Evolutionary conservation across 2,797 vertebrate species (phyloP).

Genomic region (Carcharodon carcharias): DNA sequence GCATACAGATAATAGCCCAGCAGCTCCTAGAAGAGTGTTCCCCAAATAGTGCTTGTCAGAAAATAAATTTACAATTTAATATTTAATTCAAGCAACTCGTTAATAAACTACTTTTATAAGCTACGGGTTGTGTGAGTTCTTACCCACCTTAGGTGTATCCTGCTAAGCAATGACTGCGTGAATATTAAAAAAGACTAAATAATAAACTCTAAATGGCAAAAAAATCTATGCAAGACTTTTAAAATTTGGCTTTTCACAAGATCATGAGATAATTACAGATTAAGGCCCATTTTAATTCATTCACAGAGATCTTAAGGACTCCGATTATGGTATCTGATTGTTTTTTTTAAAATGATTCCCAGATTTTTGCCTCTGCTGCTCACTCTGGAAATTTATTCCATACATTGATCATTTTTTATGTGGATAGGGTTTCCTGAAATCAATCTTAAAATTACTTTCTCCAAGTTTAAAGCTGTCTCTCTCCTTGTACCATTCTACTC

Average conservation of each 20-base stretch:
- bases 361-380: conserved; percentile 9
- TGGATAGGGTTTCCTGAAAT: conserved; percentile 15
- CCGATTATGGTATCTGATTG: not conserved
- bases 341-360: conserved; percentile 19
- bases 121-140: not conserved
- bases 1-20: not conserved
- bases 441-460: not conserved
- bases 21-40: not conserved
- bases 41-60: not conserved
- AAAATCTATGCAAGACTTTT: not conserved
- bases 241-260: not conserved
- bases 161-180: not conserved
- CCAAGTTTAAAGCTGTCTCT: not conserved
- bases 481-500: not conserved
- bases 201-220: not conserved
- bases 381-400: not conserved
- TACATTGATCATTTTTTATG: not conserved
- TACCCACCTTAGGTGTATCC: not conserved
- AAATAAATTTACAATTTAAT: not conserved
- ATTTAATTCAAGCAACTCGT: not conserved
- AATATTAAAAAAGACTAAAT: not conserved
- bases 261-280: conserved; percentile 10
- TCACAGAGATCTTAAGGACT: not conserved
- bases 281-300: not conserved
- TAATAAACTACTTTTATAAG: not conserved